These are phyloP conservation scores for Gnatocerus cornutus DNA, from an alignment of 2,888 invertebrate genomes.

Conservation along the genomic window DNA sequence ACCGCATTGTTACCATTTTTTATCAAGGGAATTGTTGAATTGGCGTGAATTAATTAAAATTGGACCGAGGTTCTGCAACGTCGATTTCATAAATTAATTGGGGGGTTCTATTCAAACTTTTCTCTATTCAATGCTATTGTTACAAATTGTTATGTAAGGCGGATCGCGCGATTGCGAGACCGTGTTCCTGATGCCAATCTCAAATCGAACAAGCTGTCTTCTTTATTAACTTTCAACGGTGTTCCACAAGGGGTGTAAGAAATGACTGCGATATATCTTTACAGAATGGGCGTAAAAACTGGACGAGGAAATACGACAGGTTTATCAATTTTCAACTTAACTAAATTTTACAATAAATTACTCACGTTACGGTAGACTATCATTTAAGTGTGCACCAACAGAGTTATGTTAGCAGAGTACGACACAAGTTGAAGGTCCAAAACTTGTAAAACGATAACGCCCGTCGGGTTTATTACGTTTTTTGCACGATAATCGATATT, in stretches of 20 bases:
- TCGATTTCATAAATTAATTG: conserved; percentile 42
- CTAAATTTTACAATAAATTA: not conserved
- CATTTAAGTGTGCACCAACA: no score
- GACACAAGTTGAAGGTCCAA: no score
- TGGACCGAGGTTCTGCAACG: conserved; percentile 17
- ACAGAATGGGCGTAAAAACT: not conserved
- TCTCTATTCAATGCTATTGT: conserved; percentile 41
- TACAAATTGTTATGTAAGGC: conserved; percentile 42
- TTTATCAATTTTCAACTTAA: conserved; percentile 6
- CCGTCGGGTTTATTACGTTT: no score
- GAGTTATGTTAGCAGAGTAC: no score
- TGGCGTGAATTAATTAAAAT: conserved; percentile 36
- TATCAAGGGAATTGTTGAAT: conserved; percentile 12
- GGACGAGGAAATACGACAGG: conserved; percentile 2
- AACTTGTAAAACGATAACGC: no score
- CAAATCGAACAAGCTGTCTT: conserved; percentile 44
- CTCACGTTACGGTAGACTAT: no score
- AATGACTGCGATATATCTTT: conserved; percentile 25
- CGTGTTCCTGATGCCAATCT: conserved; percentile 43
- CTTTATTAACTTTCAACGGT: conserved; percentile 38
- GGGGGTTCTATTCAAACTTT: conserved; percentile 36
- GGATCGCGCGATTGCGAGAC: conserved; percentile 37
- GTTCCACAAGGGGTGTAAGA: conserved; percentile 12
- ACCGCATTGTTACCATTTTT: conserved; percentile 26
- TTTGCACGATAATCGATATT: no score